A percentile compares a stretch with the other conserved stretches of the same genome.
Evolutionary conservation across 2,797 vertebrate species (phyloP).

Genomic region (Cuculus canorus): DNA sequence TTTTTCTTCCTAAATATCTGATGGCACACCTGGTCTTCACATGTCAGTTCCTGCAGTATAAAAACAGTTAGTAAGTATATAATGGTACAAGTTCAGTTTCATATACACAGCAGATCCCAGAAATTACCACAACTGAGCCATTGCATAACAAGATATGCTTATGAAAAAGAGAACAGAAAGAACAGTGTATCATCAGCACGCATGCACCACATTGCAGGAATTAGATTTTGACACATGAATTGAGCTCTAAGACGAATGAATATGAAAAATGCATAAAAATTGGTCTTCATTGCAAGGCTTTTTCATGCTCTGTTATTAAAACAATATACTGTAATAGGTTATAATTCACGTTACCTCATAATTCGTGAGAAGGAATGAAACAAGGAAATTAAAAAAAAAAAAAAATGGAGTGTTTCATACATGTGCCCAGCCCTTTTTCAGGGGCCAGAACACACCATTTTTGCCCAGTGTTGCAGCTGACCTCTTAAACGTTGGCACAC

Average conservation of each 20-base stretch:
- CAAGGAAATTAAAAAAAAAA: background rate
- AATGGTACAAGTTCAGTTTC: background rate
- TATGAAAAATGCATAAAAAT: conserved; percentile 65
- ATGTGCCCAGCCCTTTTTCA: background rate
- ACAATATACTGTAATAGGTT: background rate
- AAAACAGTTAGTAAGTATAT: conserved; percentile 38
- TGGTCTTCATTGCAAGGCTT: background rate
- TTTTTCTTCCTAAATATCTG: conserved; percentile 91
- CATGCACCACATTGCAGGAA: conserved; percentile 28
- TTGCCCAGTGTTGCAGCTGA: background rate
- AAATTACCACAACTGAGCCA: background rate
- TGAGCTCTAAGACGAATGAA: conserved; percentile 66
- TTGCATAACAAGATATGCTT: background rate
- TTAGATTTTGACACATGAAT: conserved; percentile 70
- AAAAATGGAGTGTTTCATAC: background rate
- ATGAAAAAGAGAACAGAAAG: conserved; percentile 5
- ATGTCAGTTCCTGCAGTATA: conserved; percentile 85
- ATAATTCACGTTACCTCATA: background rate
- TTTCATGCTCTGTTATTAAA: conserved; percentile 60
- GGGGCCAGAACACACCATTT: background rate
- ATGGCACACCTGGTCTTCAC: conserved; percentile 87
- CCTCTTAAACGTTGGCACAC: background rate
- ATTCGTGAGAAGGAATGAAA: conserved; percentile 38
- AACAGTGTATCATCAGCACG: conserved; percentile 7
- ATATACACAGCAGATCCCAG: background rate